These are phyloP conservation scores for Penaeus indicus DNA, from an alignment of 1,140 invertebrate genomes.

Conservation along the genomic window DNA sequence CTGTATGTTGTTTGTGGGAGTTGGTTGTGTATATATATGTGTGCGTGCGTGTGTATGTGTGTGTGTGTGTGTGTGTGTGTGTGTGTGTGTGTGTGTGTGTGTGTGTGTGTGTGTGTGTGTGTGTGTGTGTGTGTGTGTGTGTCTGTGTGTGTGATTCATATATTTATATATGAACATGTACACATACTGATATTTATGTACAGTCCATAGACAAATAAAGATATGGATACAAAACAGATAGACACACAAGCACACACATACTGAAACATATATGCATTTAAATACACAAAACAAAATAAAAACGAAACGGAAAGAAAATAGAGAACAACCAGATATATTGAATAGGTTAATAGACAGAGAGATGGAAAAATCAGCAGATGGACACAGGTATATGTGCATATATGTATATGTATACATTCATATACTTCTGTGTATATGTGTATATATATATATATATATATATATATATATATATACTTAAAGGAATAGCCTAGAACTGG, in stretches of 20 bases:
- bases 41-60: neutral
- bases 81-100: neutral
- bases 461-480: neutral
- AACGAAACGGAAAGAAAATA: too few species aligned
- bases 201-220: neutral
- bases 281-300: too few species aligned
- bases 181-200: constrained; percentile 7
- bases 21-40: neutral
- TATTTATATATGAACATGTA: neutral
- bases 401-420: neutral
- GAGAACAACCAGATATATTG: too few species aligned
- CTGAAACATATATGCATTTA: neutral
- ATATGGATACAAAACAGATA: neutral
- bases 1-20: neutral
- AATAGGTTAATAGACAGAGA: too few species aligned
- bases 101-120: neutral
- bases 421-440: constrained; percentile 4
- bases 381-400: neutral
- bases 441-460: neutral
- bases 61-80: neutral
- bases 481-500: too few species aligned
- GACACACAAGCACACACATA: neutral
- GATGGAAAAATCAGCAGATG: too few species aligned
- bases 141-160: neutral
- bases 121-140: neutral